A percentile compares a stretch with the other conserved stretches of the same genome.
phyloP scores from a whole-genome alignment of 1,140 invertebrate species.

The Papilio xuthus region DNA sequence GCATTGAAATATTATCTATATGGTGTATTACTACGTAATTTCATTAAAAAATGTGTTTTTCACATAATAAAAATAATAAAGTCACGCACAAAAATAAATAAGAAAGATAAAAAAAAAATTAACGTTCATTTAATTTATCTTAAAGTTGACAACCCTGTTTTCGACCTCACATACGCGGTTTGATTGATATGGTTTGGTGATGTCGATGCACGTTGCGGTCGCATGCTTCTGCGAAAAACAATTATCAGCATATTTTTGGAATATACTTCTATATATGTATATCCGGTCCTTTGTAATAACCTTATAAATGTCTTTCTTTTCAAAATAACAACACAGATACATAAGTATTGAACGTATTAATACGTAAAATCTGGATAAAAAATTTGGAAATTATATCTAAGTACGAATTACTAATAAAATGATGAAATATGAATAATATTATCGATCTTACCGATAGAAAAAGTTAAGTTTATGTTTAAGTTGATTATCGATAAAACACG shows the following conservation, averaged over 20 bases:
- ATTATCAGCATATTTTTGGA: constrained; percentile 31
- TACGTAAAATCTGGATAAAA: not conserved
- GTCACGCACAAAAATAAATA: too few species aligned
- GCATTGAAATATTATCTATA: too few species aligned
- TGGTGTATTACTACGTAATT: too few species aligned
- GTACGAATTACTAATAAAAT: too few species aligned
- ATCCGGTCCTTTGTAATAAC: constrained; percentile 1
- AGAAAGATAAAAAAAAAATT: too few species aligned
- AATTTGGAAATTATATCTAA: too few species aligned
- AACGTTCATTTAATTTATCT: not conserved
- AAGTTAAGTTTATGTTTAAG: too few species aligned
- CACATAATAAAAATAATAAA: not conserved
- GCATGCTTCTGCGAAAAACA: constrained; percentile 34
- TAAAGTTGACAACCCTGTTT: constrained; percentile 1
- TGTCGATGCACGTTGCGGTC: constrained; percentile 37
- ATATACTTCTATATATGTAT: not conserved
- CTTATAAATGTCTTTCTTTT: not conserved
- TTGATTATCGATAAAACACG: too few species aligned
- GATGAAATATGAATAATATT: too few species aligned
- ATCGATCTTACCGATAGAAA: too few species aligned
- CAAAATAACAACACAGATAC: not conserved
- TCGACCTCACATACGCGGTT: constrained; percentile 31
- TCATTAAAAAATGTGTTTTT: too few species aligned
- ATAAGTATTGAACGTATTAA: not conserved
- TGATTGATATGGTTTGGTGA: constrained; percentile 37